Evolutionary conservation across 2,888 invertebrate genomes (phyloP).

Genomic region (Uropetala carovei): DNA sequence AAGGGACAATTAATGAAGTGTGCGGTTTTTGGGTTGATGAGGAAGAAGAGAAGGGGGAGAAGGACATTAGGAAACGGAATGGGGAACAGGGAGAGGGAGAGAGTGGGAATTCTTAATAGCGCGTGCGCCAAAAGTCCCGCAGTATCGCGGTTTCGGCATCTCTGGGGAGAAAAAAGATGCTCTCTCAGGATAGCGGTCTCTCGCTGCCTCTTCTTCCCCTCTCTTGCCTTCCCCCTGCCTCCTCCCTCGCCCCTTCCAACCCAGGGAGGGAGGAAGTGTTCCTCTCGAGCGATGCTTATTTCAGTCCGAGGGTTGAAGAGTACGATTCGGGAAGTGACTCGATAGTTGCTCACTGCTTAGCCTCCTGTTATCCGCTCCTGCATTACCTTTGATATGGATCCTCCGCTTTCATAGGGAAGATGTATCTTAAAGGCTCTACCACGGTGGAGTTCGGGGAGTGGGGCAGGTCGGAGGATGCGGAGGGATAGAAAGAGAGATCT

Average conservation of each 20-base stretch:
- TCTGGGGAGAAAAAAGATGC: not conserved
- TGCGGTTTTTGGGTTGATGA: not conserved
- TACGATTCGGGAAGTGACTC: slow-evolving; percentile 10
- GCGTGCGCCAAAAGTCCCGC: slow-evolving; percentile 43
- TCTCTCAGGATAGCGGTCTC: not conserved
- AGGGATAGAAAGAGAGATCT: not conserved
- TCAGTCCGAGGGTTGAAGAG: not conserved
- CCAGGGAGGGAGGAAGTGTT: too few species aligned
- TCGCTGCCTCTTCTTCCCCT: not conserved
- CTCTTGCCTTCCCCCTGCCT: too few species aligned
- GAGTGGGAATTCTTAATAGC: slow-evolving; percentile 38
- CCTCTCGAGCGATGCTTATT: too few species aligned
- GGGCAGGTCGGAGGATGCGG: not conserved
- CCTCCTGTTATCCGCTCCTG: not conserved
- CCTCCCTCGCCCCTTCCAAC: too few species aligned
- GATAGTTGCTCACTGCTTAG: not conserved
- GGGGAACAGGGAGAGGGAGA: not conserved
- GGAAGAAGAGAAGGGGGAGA: not conserved
- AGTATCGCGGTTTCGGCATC: slow-evolving; percentile 28
- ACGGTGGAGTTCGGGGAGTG: not conserved
- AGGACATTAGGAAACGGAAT: not conserved
- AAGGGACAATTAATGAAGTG: not conserved
- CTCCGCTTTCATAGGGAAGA: not conserved
- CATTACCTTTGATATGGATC: not conserved
- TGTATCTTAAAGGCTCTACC: not conserved